phyloP scores from a whole-genome alignment of 2,113 vertebrate genomes.

The Coryphaenoides rupestris region DNA sequence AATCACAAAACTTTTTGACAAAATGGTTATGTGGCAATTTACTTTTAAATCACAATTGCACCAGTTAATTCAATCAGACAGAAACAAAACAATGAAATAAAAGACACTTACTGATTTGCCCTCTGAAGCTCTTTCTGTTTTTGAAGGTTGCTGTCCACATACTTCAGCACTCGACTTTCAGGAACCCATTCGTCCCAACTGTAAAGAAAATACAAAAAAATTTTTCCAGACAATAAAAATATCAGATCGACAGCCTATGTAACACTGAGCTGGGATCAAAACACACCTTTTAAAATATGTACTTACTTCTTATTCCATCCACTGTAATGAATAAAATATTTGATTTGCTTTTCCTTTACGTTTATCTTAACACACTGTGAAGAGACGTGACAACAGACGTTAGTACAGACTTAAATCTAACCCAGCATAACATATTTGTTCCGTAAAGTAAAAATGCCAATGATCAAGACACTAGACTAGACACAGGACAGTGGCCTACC shows the following conservation, averaged over 20 bases:
- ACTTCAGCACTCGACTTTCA: constrained; percentile 98
- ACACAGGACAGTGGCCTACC: constrained; percentile 70
- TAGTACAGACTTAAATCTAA: background rate
- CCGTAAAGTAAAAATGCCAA: too few species aligned
- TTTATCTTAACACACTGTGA: constrained; percentile 96
- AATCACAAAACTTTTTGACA: too few species aligned
- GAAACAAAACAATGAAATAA: background rate
- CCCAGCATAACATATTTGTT: background rate
- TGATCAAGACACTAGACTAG: too few species aligned
- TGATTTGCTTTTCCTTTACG: constrained; percentile 99
- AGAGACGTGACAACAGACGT: constrained; percentile 33
- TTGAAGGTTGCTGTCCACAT: constrained; percentile 98
- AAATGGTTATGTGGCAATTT: too few species aligned
- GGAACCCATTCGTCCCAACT: constrained; percentile 99
- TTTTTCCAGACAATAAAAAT: constrained; percentile 22
- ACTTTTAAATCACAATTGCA: too few species aligned
- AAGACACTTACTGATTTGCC: constrained; percentile 91
- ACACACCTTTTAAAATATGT: background rate
- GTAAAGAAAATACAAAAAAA: too few species aligned
- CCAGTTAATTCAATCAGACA: too few species aligned
- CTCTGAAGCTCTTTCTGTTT: constrained; percentile 99
- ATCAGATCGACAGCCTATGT: constrained; percentile 12
- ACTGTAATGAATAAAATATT: constrained; percentile 99
- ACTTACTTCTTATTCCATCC: constrained; percentile 99
- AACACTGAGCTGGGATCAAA: background rate